A percentile compares a stretch with the other conserved stretches of the same genome.
phyloP scores from a whole-genome alignment of 1,140 invertebrate species.

The Saxidomus purpurata region DNA sequence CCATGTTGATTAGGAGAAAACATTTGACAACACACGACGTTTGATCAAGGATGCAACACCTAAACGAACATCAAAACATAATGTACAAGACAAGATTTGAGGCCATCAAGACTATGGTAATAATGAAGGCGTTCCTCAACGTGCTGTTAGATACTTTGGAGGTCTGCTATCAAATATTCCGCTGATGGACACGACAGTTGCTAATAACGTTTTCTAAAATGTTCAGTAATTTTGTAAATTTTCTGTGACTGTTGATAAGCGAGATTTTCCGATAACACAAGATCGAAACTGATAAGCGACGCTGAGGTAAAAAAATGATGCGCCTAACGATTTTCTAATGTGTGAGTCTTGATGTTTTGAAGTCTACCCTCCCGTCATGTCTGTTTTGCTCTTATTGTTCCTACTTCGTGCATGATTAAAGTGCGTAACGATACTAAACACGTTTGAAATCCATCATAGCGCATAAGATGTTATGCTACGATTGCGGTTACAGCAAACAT shows the following conservation, averaged over 20 bases:
- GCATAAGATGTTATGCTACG: too few species aligned
- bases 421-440: background rate
- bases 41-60: background rate
- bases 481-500: too few species aligned
- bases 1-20: constrained; percentile 1
- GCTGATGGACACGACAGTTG: constrained; percentile 59
- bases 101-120: background rate
- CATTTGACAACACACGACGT: constrained; percentile 3
- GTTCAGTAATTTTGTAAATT: constrained; percentile 64
- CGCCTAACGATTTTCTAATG: constrained; percentile 39
- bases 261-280: constrained; percentile 37
- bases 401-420: background rate
- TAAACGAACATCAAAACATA: background rate
- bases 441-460: too few species aligned
- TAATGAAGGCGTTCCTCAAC: constrained; percentile 26
- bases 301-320: constrained; percentile 40
- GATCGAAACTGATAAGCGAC: constrained; percentile 39
- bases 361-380: background rate
- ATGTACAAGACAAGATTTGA: background rate
- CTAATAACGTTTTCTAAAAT: constrained; percentile 52
- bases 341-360: background rate
- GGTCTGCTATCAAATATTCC: constrained; percentile 21
- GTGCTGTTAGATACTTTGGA: background rate
- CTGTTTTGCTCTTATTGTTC: background rate
- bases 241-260: constrained; percentile 56